Evolutionary conservation across 2,888 invertebrate species (phyloP), one percentile per base, ranked within the genome.

Genomic region (Mystacides longicornis): DNA sequence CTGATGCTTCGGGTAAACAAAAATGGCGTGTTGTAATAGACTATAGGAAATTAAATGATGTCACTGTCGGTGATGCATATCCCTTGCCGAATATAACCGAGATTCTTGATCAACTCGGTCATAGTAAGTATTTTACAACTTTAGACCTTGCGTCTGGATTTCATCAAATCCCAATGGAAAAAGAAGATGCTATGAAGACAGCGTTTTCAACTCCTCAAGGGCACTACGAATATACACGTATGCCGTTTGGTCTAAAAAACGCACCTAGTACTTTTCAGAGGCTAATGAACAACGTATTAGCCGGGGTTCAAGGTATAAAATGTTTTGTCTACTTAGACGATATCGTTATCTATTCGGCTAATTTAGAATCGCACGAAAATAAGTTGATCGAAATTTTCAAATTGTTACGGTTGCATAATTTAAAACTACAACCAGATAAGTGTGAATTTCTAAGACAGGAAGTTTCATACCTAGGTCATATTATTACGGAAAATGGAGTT

Each of bases 291-390:
- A 49, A 48, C 1, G 58, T 66, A 1, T 52, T 66, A 1, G 18
- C 52, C 1, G 63, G 65, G 1, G 21, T 64, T 0, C 61, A 62
- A 52, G 60, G 61, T 3, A 63, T 59, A 20, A 57, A 54, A 16
- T 64, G 65, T 43, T 61, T 67, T 1, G 65, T 68, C 0, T 69
- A 67, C 53, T 42, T 68, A 5, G 67, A 68, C 45, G 67, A 68
- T 56, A 62, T 67, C 4, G 62, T 68, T 0, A 60, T 65, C 2
- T 65, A 61, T 51, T 62, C 60, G 0, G 47, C 56, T 16, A 51
- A 54, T 4, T 5, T 66, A 3, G 31, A 56, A n/a, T 56, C 58
- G 2, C 64, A 65, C 16, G 52, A 37, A 37, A 14, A 37, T 14
- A 61, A 58, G 22, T 18, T 64, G 4, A 51, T 21, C 43, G 59